Conservation (phyloP, 1,140 invertebrate species). For the Calycopis cecrops region DNA sequence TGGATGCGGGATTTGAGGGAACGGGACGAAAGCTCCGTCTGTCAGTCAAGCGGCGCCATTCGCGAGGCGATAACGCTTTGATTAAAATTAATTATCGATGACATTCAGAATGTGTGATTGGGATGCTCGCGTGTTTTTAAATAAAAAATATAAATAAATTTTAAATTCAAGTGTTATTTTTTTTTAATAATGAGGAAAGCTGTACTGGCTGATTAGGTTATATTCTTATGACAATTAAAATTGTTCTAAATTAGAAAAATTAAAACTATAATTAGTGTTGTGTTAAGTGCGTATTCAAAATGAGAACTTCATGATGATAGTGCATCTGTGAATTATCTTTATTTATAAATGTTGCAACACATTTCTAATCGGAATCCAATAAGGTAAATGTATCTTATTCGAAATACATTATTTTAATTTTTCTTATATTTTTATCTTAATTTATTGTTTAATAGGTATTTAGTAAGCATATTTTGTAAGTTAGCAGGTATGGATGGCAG, state of each 20-base stretch:
- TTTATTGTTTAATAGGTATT: too few species aligned
- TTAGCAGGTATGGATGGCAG: too few species aligned
- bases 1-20: constrained; percentile 33
- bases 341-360: constrained; percentile 1
- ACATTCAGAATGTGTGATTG: constrained; percentile 9
- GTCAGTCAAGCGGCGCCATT: constrained; percentile 43
- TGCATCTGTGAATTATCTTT: not conserved
- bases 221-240: not conserved
- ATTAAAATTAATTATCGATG: constrained; percentile 9
- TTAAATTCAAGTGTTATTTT: too few species aligned
- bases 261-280: constrained; percentile 1
- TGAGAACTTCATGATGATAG: not conserved
- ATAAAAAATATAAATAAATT: constrained; percentile 1
- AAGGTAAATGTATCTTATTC: constrained; percentile 36
- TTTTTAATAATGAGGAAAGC: too few species aligned
- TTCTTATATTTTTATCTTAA: too few species aligned
- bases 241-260: constrained; percentile 13
- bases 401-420: not conserved
- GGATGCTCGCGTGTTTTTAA: constrained; percentile 15
- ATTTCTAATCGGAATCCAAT: constrained; percentile 48
- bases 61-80: constrained; percentile 31
- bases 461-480: too few species aligned
- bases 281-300: constrained; percentile 2
- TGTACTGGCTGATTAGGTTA: not conserved
- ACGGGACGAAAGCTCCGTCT: constrained; percentile 28